A percentile compares a stretch with the other conserved stretches of the same genome.
Evolutionary conservation across 1,140 invertebrate species (phyloP).

Genomic region (Tetranychus cinnabarinus): DNA sequence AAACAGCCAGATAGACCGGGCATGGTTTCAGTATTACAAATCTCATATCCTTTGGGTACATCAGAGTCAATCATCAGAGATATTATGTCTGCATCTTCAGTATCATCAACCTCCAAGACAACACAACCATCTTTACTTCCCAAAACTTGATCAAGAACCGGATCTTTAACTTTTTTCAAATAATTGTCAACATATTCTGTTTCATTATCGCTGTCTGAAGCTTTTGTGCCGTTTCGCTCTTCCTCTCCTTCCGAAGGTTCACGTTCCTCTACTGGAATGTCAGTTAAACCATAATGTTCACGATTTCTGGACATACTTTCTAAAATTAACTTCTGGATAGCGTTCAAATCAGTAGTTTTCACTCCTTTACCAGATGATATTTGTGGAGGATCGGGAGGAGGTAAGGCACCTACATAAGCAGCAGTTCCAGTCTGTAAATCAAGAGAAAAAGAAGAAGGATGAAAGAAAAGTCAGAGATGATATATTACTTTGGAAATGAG

Average conservation of each 20-base stretch:
- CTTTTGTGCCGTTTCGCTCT: neutral
- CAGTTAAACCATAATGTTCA: constrained; percentile 13
- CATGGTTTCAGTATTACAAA: constrained; percentile 56
- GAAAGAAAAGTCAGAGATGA: too few relatives aligned
- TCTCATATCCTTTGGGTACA: constrained; percentile 37
- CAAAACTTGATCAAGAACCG: neutral
- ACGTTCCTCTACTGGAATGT: neutral
- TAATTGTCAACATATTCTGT: neutral
- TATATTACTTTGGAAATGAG: too few relatives aligned
- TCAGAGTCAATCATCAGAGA: constrained; percentile 46
- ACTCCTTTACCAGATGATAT: constrained; percentile 20
- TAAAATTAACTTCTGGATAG: constrained; percentile 14
- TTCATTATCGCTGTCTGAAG: neutral
- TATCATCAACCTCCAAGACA: constrained; percentile 44
- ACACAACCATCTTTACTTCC: constrained; percentile 6
- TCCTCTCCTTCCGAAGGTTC: neutral
- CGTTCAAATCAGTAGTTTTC: constrained; percentile 10
- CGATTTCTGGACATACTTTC: constrained; percentile 14
- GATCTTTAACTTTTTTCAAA: neutral
- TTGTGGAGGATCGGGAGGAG: constrained; percentile 36
- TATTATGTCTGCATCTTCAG: constrained; percentile 56
- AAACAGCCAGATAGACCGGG: constrained; percentile 36
- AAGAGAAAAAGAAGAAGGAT: neutral
- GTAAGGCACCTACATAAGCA: constrained; percentile 44
- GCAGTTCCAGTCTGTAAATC: constrained; percentile 46